Base-by-base conservation (phyloP, 2,888 invertebrate genomes). In the Bugula neritina region DNA sequence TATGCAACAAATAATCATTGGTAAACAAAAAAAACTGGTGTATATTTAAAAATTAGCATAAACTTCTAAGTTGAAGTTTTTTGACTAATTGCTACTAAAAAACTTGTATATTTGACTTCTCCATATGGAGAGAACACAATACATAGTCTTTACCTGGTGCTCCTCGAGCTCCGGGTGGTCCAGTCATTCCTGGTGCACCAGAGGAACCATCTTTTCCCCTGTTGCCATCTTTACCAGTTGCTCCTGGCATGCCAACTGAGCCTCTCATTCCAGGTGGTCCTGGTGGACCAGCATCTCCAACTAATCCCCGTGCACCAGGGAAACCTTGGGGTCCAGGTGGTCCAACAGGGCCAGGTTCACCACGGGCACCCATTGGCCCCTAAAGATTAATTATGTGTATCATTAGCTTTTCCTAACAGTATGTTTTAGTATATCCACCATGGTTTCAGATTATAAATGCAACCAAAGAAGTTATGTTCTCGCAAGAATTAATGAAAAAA, bases 131-230 rank as follows among this genome's bases (percentile, higher is more conserved):
- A 17, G 17, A 43, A 17, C 23, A 5, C 5, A 55, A 55, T 55
- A 25, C 25, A 17, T 17, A 3, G n/a, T 31, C 2, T 31, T 21
- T 31, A 27, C 73, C 73, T 25, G 69, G 63, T 55, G 54, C 35
- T 73, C 74, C 74, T 34, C 31, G 1, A 21, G 73, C 29, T 69
- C 74, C 74, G n/a, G 52, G 21, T 23, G 54, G 54, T 43, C 74
- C 73, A n/a, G 29, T 17, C 54, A 31, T 57, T 13, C 72, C 72
- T 27, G 63, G 70, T 25, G 70, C 70, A 10, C 70, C 70, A 23
- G 70, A 23, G 23, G 35, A 25, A 13, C 70, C 70, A 54, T 70
- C 54, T 10, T 23, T 54, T 43, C 70, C 70, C 43, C 70, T 54
- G 70, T 23, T 43, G 29, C 70, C 70, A 70, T 43, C 52, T 54